Percentiles rank a stretch among this genome's conserved stretches.
Evolutionary conservation across 2,888 invertebrate species (phyloP).

Genomic region (Amblyjoppa fuscipennis): DNA sequence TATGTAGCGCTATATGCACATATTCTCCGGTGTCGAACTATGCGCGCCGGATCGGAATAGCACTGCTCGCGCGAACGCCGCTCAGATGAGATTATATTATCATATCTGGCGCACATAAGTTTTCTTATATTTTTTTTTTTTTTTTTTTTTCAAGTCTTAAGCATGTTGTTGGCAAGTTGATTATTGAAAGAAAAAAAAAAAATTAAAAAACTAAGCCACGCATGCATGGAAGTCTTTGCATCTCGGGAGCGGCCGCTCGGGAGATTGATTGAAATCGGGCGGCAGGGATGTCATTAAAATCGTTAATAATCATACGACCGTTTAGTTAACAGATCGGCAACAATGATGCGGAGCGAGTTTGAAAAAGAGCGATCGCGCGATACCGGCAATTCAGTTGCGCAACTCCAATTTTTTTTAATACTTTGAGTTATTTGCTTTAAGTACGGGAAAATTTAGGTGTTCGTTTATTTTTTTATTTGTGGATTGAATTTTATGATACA

Average conservation of each 20-base stretch:
- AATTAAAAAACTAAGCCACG: background rate
- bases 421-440: background rate
- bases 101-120: slow-evolving; percentile 31
- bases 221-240: background rate
- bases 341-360: slow-evolving; percentile 18
- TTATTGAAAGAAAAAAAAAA: slow-evolving; percentile 12
- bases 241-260: slow-evolving; percentile 31
- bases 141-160: background rate
- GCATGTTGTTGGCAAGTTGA: slow-evolving; percentile 6
- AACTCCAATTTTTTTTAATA: background rate
- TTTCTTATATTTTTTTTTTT: slow-evolving; percentile 14
- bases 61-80: slow-evolving; percentile 34
- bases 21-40: slow-evolving; percentile 19
- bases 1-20: slow-evolving; percentile 21
- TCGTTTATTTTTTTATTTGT: background rate
- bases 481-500: too few relatives aligned
- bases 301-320: slow-evolving; percentile 53
- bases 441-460: background rate
- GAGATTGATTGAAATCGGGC: slow-evolving; percentile 58
- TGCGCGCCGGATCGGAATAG: slow-evolving; percentile 44
- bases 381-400: slow-evolving; percentile 30
- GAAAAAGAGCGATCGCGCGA: slow-evolving; percentile 16
- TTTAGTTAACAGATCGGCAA: slow-evolving; percentile 41
- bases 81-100: slow-evolving; percentile 57
- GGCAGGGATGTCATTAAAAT: slow-evolving; percentile 54